Evolutionary conservation across 2,113 vertebrate species (phyloP), one percentile per base, ranked within the genome.

Genomic region (Puntigrus tetrazona): DNA sequence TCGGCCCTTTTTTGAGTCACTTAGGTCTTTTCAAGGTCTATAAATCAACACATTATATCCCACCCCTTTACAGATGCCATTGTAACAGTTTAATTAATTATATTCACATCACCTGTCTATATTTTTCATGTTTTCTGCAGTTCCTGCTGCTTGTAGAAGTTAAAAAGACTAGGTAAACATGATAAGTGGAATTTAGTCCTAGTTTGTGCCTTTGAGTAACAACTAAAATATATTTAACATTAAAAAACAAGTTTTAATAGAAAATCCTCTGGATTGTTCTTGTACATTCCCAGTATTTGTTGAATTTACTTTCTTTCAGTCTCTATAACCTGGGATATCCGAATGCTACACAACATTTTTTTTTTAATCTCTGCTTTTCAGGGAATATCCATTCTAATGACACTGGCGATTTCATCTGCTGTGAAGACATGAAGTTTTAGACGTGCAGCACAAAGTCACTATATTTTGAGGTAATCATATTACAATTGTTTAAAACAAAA

Each of bases 271-370:
- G 61, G 27, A 4, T 22, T 80, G 43, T 80, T 50, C 78, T 34
- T 47, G 78, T 80, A 80, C 41, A 80, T 80, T 47, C 78, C 78
- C 57, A 50, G 25, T 29, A 25, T 67, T 20, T n/a, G n/a, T 31
- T 65, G 8, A 65, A 80, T 47, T 67, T 13, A 65, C 57, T 29
- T 31, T 47, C 41, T 65, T 80, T 67, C 78, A 80, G 4, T 67
- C 16, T 80, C 18, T 67, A 38, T 67, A 22, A 79, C 43, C 36
- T 80, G 78, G 78, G 78, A 80, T 80, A 80, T 34, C 78, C 78
- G 8, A 31, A 31, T 67, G 47, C 41, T 45, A 47, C 25, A 80
- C 67, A 80, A 79, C 4, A 20, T 79, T 79, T 50, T 43, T 75
- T 47, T 50, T 3, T 1, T 11, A 63, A 14, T 63, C 36, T 43